Evolutionary conservation across 2,113 vertebrate genomes (phyloP).

Genomic region (Thomomys bottae): DNA sequence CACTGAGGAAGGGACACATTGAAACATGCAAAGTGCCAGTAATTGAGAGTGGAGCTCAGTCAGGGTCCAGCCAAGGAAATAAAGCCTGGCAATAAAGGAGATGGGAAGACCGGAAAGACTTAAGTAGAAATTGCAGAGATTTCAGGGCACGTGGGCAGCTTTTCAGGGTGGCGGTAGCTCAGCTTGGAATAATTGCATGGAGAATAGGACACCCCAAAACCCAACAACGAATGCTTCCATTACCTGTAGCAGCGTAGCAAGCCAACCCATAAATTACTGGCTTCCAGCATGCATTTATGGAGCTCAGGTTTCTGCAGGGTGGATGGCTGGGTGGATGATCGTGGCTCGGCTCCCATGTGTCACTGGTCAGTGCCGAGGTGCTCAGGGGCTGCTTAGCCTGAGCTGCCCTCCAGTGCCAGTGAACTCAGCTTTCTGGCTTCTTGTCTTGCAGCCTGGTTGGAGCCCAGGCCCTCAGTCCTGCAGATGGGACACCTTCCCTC

Average conservation of each 20-base stretch:
- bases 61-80: not conserved
- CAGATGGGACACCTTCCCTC: not conserved
- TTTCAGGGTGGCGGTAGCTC: not conserved
- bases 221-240: not conserved
- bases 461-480: not conserved
- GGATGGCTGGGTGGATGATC: not conserved
- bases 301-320: slow-evolving; percentile 26
- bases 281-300: not conserved
- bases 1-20: not conserved
- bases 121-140: not conserved
- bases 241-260: slow-evolving; percentile 42
- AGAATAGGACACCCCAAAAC: not conserved
- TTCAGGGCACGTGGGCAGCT: not conserved
- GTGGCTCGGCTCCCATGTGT: not conserved
- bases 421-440: not conserved
- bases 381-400: not conserved
- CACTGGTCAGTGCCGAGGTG: slow-evolving; percentile 14
- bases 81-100: not conserved
- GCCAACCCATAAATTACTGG: slow-evolving; percentile 20
- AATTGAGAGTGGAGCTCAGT: not conserved
- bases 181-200: not conserved
- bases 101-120: not conserved
- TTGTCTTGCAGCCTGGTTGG: slow-evolving; percentile 29
- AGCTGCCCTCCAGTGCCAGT: not conserved
- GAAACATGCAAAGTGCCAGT: not conserved